phyloP scores from a whole-genome alignment of 2,113 vertebrate genomes.

The Artemisiospiza belli region DNA sequence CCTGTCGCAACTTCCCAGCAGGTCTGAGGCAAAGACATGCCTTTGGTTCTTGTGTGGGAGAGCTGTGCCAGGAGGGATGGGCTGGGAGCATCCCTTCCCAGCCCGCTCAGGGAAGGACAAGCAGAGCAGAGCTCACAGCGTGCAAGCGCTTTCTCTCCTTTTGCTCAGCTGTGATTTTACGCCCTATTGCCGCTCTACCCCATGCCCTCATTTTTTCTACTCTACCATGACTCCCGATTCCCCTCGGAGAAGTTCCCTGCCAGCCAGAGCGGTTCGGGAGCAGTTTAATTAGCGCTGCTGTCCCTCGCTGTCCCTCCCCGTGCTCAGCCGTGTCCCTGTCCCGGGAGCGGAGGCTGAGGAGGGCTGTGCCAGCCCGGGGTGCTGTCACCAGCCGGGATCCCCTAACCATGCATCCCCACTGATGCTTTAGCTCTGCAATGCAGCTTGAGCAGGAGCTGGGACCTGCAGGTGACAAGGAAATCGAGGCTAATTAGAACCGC shows the following conservation, averaged over 20 bases:
- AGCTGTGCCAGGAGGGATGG: background rate
- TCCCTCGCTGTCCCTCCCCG: background rate
- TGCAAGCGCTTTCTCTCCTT: background rate
- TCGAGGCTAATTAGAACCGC: background rate
- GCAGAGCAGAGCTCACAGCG: background rate
- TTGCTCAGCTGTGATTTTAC: background rate
- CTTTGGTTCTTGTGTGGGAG: background rate
- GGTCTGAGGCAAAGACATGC: background rate
- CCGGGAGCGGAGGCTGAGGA: fast-evolving
- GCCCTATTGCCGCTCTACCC: background rate
- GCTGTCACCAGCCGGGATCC: background rate
- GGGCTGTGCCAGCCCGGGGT: background rate
- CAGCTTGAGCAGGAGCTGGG: background rate
- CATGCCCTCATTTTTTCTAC: background rate
- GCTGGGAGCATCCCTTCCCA: background rate
- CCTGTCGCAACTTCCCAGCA: background rate
- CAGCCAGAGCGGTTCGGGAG: background rate
- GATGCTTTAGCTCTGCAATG: background rate
- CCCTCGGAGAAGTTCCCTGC: background rate
- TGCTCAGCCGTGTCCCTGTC: fast-evolving
- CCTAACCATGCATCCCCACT: fast-evolving
- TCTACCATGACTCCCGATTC: background rate
- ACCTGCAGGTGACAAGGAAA: slow-evolving; percentile 5
- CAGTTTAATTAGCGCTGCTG: background rate
- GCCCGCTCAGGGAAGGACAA: background rate